Base-by-base conservation (phyloP, 2,888 invertebrate species). In the Drosophila bunnanda region DNA sequence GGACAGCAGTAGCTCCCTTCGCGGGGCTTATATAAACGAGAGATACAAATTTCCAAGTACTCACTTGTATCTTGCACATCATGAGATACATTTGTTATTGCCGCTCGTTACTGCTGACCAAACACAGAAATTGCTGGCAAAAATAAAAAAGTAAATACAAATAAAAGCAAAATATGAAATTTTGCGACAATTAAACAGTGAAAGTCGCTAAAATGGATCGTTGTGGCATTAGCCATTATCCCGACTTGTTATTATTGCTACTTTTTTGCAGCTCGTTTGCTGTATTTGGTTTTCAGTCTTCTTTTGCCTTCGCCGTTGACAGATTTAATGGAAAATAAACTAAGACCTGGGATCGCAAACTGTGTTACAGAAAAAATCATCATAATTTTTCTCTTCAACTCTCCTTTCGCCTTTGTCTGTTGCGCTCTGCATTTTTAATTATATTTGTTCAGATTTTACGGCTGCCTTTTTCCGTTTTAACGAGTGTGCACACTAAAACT, bases 131-230 rank as follows among this genome's bases (percentile, higher is more conserved):
- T 58, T 41, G 43, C 34, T 20, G 25, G 59, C 57, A 13, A 60
- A 60, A 60, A 52, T 34, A 52, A 1, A 58, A 28, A 32, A 1
- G 20, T 6, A 15, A 15, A 22, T 6, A 8, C 1, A 58, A 15
- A n/a, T 15, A 10, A 20, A 38, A 38, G 17, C 64, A 78, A 50
- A 54, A 38, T 62, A 80, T 80, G 78, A 84, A 80, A 87, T 85
- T 85, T 85, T 66, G 82, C 88, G 86, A 82, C 82, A 82, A 82
- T 82, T 82, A 85, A 74, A 53, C 73, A 82, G 82, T 79, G 82
- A 82, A 82, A 82, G 82, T 82, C 59, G 73, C 72, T 72, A 34
- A 80, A 86, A 73, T 76, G 78, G 48, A 73, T 76, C 76, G 53
- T 50, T 54, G 75, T 69, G 54, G 79, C 64, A 65, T 67, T 70